Percentiles rank a stretch among this genome's conserved stretches.
Conservation (phyloP, 1,140 invertebrate species). For the Tetramorium parvispinum region DNA sequence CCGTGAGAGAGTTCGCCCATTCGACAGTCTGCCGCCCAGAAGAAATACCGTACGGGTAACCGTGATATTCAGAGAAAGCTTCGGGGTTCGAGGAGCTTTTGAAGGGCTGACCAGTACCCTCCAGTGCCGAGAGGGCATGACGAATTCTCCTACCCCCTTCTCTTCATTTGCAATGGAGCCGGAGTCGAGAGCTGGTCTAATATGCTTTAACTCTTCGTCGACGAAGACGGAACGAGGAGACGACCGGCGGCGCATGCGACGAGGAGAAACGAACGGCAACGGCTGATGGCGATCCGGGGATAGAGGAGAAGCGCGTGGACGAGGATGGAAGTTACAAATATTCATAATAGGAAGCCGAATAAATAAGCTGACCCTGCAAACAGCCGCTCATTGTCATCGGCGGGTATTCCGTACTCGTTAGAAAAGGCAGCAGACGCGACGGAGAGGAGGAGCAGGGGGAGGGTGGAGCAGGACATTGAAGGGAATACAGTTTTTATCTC, state of each 20-base stretch:
- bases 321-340: slow-evolving; percentile 65
- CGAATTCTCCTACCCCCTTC: slow-evolving; percentile 48
- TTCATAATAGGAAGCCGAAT: slow-evolving; percentile 74
- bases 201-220: slow-evolving; percentile 74
- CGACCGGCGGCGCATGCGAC: slow-evolving; percentile 10
- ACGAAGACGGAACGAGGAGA: slow-evolving; percentile 44
- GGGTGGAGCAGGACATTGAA: background rate
- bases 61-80: slow-evolving; percentile 62
- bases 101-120: slow-evolving; percentile 65
- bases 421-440: background rate
- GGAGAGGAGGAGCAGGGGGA: no score
- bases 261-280: slow-evolving; percentile 2
- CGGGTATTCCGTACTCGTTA: slow-evolving; percentile 67
- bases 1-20: background rate
- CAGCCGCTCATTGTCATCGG: slow-evolving; percentile 69
- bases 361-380: slow-evolving; percentile 79
- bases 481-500: slow-evolving; percentile 41
- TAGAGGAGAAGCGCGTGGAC: background rate
- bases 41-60: background rate
- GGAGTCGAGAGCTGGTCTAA: slow-evolving; percentile 76
- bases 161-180: slow-evolving; percentile 71
- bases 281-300: background rate
- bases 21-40: background rate
- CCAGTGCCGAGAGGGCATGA: slow-evolving; percentile 55
- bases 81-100: slow-evolving; percentile 65